These are phyloP conservation scores for Anseranas semipalmata DNA, from an alignment of 2,113 vertebrate genomes.

Conservation along the genomic window DNA sequence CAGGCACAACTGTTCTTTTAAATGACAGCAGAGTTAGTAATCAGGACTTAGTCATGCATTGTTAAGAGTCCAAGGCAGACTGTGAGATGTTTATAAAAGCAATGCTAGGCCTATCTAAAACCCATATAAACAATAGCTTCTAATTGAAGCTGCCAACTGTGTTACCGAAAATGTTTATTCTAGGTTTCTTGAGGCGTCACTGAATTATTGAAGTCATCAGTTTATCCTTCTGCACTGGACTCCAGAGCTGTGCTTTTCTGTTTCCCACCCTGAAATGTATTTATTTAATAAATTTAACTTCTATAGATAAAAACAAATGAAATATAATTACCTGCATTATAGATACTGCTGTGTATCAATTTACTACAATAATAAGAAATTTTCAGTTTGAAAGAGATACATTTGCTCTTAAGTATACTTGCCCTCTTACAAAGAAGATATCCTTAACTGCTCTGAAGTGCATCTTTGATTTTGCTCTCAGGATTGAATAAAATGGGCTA, in stretches of 20 bases:
- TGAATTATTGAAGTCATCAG: not conserved
- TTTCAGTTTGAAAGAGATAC: not conserved
- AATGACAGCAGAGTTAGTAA: not conserved
- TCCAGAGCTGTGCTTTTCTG: not conserved
- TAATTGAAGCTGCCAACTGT: not conserved
- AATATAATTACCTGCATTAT: not conserved
- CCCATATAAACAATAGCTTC: not conserved
- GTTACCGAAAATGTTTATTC: not conserved
- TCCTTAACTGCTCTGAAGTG: not conserved
- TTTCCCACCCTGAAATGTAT: not conserved
- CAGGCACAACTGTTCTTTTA: not conserved
- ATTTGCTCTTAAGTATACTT: not conserved
- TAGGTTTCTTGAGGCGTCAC: not conserved
- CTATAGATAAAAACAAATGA: not conserved
- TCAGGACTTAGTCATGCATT: not conserved
- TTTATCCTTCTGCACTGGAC: not conserved
- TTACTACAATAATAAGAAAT: not conserved
- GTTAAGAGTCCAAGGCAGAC: not conserved
- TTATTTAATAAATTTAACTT: not conserved
- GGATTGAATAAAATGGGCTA: not conserved
- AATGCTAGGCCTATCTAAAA: not conserved
- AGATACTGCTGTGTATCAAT: not conserved
- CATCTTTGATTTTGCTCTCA: not conserved
- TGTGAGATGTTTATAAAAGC: not conserved
- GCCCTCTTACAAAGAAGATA: not conserved